These are phyloP conservation scores for Myotis pilosus DNA, from an alignment of 2,797 vertebrate species.

Conservation along the genomic window DNA sequence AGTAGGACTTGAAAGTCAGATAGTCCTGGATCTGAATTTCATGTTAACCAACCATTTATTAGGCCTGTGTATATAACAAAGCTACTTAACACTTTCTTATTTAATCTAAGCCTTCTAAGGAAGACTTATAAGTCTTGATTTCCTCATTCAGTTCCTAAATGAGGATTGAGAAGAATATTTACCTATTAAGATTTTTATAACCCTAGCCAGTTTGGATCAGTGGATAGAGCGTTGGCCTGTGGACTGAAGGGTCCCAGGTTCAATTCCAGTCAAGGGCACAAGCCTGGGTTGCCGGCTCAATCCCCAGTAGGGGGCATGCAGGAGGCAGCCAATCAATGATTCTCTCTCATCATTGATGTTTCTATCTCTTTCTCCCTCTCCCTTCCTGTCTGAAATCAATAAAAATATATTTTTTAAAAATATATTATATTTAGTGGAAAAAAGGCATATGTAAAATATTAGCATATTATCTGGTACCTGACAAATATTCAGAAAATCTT, in stretches of 20 bases:
- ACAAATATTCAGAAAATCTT: neutral
- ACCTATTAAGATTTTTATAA: neutral
- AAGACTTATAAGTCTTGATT: neutral
- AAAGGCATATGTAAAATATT: neutral
- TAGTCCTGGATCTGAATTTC: neutral
- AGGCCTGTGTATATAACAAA: neutral
- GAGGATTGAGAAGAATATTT: neutral
- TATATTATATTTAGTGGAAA: neutral
- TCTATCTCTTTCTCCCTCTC: too few relatives aligned
- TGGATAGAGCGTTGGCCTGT: too few relatives aligned
- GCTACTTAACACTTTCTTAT: neutral
- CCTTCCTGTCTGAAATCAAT: too few relatives aligned
- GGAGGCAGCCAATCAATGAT: too few relatives aligned
- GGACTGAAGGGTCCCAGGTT: too few relatives aligned
- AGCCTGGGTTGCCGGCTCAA: too few relatives aligned
- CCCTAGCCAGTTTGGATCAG: too few relatives aligned
- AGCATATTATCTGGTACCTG: neutral
- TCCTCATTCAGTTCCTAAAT: neutral
- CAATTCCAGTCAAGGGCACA: too few relatives aligned
- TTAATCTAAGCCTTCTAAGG: neutral
- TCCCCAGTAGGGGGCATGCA: too few relatives aligned
- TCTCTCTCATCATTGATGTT: too few relatives aligned
- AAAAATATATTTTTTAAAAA: too few relatives aligned
- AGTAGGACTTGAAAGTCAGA: neutral
- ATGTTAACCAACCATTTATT: neutral